Evolutionary conservation across 2,797 vertebrate genomes (phyloP), one percentile per base, ranked within the genome.

Genomic region (Balearica regulorum): DNA sequence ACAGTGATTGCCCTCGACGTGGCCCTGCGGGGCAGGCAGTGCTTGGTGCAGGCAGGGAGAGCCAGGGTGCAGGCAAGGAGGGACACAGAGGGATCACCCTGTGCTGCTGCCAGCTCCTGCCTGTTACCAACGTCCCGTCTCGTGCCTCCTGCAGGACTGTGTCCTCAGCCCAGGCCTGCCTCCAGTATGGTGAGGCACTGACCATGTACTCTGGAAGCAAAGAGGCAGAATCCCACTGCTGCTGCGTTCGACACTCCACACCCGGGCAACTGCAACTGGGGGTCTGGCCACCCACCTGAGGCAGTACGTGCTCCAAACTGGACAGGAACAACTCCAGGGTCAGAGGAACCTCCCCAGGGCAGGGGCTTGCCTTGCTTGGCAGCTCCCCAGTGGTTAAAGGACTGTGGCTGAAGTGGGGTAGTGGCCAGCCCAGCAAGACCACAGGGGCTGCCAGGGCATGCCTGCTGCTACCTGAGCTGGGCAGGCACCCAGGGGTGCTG

Each of bases 201-300:
- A 21, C 65, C 0, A 1, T 2, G 17, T 17, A 1, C 11, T 25
- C 33, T 6, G 44, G 48, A 24, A 51, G 14, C 2, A 2, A 33
- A 22, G 29, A 57, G 54, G 46, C 37, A 85, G 66, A 22, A 8
- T 8, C 6, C 25, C 20, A 4, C 9, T 29, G 37, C 44, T 58
- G 43, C 19, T 35, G 10, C 2, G 0, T 4, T 43, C 29, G 18
- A 26, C 29, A 7, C 6, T 49, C 26, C 19, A 5, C 13, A 11
- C 26, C 10, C 14, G 54, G 16, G 21, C 57, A 44, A 17, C 35
- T 54, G 39, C 41, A 21, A 1, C 26, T 22, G 9, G 19, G 16
- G 16, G 17, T 68, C 21, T 15, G 14, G 35, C 64, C 39, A 13
- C 54, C 24, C 6, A 0, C 49, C 39, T 53, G 22, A 31, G 25